Conservation (phyloP, 2,113 vertebrate genomes). For the Sinocyclocheilus anophthalmus region DNA sequence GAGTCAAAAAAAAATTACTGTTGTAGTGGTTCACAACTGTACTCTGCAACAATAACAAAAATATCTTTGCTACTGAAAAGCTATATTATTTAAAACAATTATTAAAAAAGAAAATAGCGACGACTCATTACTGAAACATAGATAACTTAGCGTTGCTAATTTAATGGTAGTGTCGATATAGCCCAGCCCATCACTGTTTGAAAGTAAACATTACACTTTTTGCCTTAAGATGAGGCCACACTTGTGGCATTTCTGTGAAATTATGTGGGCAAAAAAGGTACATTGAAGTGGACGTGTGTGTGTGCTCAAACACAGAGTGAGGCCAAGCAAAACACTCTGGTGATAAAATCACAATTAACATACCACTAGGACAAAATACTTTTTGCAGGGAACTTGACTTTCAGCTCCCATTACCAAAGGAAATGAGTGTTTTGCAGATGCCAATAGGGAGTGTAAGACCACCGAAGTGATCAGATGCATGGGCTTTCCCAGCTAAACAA, state of each 20-base stretch:
- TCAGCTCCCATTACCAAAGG: conserved; percentile 49
- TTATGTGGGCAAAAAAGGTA: not conserved
- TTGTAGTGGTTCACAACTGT: too few relatives aligned
- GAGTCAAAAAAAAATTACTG: too few relatives aligned
- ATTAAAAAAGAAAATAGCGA: too few relatives aligned
- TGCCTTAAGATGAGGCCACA: not conserved
- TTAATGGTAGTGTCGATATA: too few relatives aligned
- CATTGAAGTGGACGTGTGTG: not conserved
- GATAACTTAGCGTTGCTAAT: too few relatives aligned
- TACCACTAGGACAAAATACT: conserved; percentile 49
- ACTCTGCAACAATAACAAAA: too few relatives aligned
- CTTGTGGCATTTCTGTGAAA: not conserved
- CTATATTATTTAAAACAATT: too few relatives aligned
- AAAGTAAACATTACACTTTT: too few relatives aligned
- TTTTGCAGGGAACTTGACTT: conserved; percentile 42
- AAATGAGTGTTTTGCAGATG: conserved; percentile 42
- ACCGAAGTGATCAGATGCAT: not conserved
- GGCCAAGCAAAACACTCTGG: conserved; percentile 64
- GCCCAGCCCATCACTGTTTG: too few relatives aligned
- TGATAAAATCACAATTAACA: conserved; percentile 61
- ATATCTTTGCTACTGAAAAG: too few relatives aligned
- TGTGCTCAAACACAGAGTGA: conserved; percentile 48
- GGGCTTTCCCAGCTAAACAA: conserved; percentile 21
- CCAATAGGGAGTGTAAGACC: conserved; percentile 25
- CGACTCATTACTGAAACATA: too few relatives aligned